Percentiles rank a stretch among this genome's conserved stretches.
These are phyloP conservation scores for Eleutherodactylus coqui DNA, from an alignment of 2,797 vertebrate species.

Conservation along the genomic window DNA sequence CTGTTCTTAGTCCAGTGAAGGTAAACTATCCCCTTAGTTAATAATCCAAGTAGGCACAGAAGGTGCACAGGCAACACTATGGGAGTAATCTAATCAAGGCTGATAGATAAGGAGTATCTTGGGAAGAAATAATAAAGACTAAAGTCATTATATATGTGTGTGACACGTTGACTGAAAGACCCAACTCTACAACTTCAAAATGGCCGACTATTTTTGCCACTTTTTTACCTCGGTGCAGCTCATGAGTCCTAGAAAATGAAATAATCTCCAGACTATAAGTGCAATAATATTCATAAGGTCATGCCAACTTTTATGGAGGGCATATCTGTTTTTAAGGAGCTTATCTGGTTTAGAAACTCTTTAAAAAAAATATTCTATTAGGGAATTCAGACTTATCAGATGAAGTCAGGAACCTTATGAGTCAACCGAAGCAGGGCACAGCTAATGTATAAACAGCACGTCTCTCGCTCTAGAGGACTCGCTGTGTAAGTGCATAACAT, in stretches of 20 bases:
- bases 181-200: neutral
- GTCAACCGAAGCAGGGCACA: no score
- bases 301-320: neutral
- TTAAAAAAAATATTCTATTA: no score
- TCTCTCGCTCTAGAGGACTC: neutral
- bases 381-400: no score
- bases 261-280: neutral
- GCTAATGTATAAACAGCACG: neutral
- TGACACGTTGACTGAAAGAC: neutral
- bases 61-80: neutral
- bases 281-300: neutral
- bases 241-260: neutral
- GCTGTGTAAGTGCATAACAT: neutral
- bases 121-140: no score
- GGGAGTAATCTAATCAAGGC: neutral
- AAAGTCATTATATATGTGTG: neutral
- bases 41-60: neutral
- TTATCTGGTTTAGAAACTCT: neutral
- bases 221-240: no score
- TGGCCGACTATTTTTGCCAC: no score
- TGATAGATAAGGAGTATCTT: no score
- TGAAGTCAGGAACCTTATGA: no score
- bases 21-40: no score
- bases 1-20: no score
- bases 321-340: neutral